Evolutionary conservation across 2,888 invertebrate genomes (phyloP).

Genomic region (Protula sp.): DNA sequence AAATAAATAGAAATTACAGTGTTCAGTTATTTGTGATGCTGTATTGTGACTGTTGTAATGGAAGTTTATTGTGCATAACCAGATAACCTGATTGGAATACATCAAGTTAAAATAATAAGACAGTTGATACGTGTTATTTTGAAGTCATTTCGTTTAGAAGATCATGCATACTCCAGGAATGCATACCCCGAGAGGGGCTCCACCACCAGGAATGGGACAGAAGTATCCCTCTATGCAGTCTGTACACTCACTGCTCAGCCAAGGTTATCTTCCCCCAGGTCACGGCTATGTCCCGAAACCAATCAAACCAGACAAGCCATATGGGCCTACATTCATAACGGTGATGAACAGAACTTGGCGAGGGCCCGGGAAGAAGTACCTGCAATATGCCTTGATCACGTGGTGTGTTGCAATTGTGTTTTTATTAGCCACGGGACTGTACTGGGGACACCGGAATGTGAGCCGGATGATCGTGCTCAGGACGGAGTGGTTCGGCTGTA

Average conservation of each 20-base stretch:
- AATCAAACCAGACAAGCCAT: conserved; percentile 21
- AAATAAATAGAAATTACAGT: too few relatives aligned
- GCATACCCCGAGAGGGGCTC: not conserved
- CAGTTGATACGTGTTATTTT: too few relatives aligned
- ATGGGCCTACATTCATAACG: conserved; percentile 19
- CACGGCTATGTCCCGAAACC: conserved; percentile 22
- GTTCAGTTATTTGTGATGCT: too few relatives aligned
- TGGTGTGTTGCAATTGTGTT: conserved; percentile 13
- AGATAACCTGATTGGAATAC: too few relatives aligned
- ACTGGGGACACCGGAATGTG: conserved; percentile 20
- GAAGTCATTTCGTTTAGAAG: too few relatives aligned
- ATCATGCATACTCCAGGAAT: not conserved
- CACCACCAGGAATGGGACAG: conserved; percentile 1
- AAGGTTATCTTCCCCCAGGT: conserved; percentile 17
- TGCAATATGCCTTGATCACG: conserved; percentile 17
- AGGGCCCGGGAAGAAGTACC: conserved; percentile 21
- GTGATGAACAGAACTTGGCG: conserved; percentile 23
- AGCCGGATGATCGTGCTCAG: conserved; percentile 17
- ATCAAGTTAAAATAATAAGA: too few relatives aligned
- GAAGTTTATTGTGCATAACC: too few relatives aligned
- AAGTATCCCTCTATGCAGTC: conserved; percentile 21
- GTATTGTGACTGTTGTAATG: too few relatives aligned
- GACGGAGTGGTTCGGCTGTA: conserved; percentile 20
- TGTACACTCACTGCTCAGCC: conserved; percentile 10
- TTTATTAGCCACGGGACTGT: conserved; percentile 14